These are phyloP conservation scores for Recurvirostra avosetta DNA, from an alignment of 2,113 vertebrate genomes.

Conservation along the genomic window DNA sequence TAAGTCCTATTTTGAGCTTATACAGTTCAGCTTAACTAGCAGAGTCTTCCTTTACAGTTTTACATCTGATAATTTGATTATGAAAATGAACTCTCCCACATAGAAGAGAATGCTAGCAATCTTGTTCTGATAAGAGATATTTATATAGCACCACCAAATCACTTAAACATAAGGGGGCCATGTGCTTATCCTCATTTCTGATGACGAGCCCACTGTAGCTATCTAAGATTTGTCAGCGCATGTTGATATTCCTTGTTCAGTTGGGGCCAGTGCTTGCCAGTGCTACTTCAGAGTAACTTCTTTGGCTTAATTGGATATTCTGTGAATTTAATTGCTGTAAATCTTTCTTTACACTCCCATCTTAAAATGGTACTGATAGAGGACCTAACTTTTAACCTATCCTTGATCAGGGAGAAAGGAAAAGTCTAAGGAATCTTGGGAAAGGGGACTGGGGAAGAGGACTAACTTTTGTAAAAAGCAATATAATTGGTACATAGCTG, in stretches of 20 bases:
- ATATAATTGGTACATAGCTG: not conserved
- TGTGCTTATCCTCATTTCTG: slow-evolving; percentile 42
- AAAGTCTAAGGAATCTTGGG: not conserved
- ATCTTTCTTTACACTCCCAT: not conserved
- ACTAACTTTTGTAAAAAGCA: not conserved
- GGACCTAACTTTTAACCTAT: not conserved
- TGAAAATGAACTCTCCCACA: slow-evolving; percentile 23
- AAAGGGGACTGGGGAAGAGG: not conserved
- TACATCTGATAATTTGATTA: not conserved
- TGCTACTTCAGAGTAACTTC: not conserved
- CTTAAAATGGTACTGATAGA: not conserved
- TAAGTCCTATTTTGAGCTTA: not conserved
- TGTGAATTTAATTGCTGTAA: not conserved
- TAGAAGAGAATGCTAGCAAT: slow-evolving; percentile 32
- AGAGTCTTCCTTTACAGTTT: not conserved
- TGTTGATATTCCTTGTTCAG: not conserved
- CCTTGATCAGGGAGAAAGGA: not conserved
- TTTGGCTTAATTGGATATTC: not conserved
- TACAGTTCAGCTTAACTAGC: not conserved
- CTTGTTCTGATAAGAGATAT: slow-evolving; percentile 41
- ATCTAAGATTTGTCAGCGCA: not conserved
- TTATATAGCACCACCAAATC: not conserved
- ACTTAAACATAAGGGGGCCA: slow-evolving; percentile 26
- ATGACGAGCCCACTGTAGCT: not conserved
- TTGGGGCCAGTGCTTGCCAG: not conserved